phyloP scores from a whole-genome alignment of 2,113 vertebrate species.

The Himantopus leucocephalus region DNA sequence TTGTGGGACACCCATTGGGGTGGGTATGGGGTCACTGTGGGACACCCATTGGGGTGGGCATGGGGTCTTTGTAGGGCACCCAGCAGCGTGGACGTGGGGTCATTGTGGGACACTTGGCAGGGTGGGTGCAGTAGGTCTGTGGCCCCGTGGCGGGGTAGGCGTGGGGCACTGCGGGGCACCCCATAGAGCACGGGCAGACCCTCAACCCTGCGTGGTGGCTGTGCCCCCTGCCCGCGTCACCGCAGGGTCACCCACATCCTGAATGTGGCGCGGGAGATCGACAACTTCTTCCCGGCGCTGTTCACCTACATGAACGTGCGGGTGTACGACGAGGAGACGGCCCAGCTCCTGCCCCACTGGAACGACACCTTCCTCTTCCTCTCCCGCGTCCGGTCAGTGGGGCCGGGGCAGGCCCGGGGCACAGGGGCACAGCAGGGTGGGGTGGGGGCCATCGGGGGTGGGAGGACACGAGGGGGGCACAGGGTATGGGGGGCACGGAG shows the following conservation, averaged over 20 bases:
- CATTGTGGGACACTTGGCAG: too few relatives aligned
- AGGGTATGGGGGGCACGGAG: too few relatives aligned
- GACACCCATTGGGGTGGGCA: too few relatives aligned
- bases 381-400: conserved; percentile 71
- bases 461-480: fast-evolving
- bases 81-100: not conserved
- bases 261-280: conserved; percentile 93
- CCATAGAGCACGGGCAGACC: not conserved
- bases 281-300: conserved; percentile 94
- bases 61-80: not conserved
- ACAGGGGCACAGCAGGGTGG: not conserved
- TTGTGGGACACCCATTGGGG: not conserved
- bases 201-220: too few relatives aligned
- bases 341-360: conserved; percentile 90
- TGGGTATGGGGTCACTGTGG: not conserved
- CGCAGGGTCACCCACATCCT: conserved; percentile 90
- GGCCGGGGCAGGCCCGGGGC: not conserved
- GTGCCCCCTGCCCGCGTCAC: not conserved
- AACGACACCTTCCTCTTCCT: conserved; percentile 89
- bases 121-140: too few relatives aligned
- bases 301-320: conserved; percentile 93
- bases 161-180: not conserved
- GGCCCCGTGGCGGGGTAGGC: too few relatives aligned
- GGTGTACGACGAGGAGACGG: conserved; percentile 89
- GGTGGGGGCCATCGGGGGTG: fast-evolving